Percentiles rank a stretch among this genome's conserved stretches.
phyloP scores from a whole-genome alignment of 1,140 invertebrate species.

The Drosophila hydei region DNA sequence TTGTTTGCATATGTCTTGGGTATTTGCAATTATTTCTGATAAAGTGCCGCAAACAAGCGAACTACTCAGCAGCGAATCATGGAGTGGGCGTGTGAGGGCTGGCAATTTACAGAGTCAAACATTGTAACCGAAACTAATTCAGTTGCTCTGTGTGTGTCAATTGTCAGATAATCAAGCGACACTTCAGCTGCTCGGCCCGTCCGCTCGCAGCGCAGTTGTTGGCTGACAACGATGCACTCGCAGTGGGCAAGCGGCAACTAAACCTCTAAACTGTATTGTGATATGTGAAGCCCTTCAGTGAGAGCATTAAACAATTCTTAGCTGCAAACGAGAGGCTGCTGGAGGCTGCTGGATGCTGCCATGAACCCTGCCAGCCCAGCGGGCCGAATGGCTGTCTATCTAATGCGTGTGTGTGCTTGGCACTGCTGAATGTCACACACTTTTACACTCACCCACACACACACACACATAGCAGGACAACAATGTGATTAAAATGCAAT shows the following conservation, averaged over 20 bases:
- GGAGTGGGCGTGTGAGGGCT: not conserved
- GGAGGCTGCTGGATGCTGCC: not conserved
- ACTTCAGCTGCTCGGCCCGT: no score
- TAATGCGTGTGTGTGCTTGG: constrained; percentile 14
- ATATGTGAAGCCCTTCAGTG: constrained; percentile 7
- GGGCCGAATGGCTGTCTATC: constrained; percentile 1
- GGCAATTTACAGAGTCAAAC: not conserved
- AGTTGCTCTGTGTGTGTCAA: constrained; percentile 13
- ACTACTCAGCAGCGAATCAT: not conserved
- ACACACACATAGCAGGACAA: constrained; percentile 30
- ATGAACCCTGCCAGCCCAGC: not conserved
- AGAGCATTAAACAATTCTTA: not conserved
- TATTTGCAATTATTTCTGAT: no score
- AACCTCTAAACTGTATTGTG: constrained; percentile 1
- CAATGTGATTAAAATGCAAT: constrained; percentile 81
- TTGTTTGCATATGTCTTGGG: no score
- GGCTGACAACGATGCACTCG: constrained; percentile 5
- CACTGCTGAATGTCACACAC: constrained; percentile 37
- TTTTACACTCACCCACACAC: not conserved
- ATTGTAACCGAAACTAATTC: constrained; percentile 6
- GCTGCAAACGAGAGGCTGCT: constrained; percentile 1
- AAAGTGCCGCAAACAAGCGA: no score
- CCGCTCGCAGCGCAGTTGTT: constrained; percentile 5
- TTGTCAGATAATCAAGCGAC: constrained; percentile 1
- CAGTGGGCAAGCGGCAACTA: constrained; percentile 1